Conservation (phyloP, 2,113 vertebrate species). For the Lagopus muta region DNA sequence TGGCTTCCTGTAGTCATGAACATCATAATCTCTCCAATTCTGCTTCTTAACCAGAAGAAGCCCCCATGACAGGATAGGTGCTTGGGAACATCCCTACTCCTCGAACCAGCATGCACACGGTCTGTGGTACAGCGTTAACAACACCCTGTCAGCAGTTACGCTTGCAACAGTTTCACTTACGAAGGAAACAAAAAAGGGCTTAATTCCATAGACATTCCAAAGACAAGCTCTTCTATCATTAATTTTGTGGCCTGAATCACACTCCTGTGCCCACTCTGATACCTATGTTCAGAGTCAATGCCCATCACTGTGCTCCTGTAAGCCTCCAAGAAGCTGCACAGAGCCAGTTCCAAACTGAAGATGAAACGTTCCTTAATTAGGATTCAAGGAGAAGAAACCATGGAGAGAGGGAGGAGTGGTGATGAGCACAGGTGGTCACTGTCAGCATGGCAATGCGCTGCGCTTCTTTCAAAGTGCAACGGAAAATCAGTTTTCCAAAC, state of each 20-base stretch:
- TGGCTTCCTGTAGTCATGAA: background rate
- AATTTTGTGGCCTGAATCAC: background rate
- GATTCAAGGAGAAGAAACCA: background rate
- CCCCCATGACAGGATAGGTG: fast-evolving
- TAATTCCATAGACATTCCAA: background rate
- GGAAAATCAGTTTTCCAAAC: background rate
- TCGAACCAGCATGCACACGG: fast-evolving
- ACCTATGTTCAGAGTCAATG: fast-evolving
- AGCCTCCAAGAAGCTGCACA: background rate
- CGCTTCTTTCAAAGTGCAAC: background rate
- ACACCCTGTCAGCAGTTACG: background rate
- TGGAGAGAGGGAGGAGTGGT: fast-evolving
- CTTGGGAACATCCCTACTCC: background rate
- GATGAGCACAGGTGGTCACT: background rate
- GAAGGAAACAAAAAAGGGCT: background rate
- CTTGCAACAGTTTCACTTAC: background rate
- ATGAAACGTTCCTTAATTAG: background rate
- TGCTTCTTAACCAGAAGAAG: background rate
- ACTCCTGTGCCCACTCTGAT: background rate
- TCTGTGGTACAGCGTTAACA: fast-evolving
- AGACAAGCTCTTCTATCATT: background rate
- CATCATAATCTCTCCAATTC: background rate
- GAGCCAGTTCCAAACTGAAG: background rate
- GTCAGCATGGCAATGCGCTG: fast-evolving
- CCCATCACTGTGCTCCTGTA: fast-evolving